phyloP scores from a whole-genome alignment of 2,113 vertebrate species.

The Macrotus californicus region DNA sequence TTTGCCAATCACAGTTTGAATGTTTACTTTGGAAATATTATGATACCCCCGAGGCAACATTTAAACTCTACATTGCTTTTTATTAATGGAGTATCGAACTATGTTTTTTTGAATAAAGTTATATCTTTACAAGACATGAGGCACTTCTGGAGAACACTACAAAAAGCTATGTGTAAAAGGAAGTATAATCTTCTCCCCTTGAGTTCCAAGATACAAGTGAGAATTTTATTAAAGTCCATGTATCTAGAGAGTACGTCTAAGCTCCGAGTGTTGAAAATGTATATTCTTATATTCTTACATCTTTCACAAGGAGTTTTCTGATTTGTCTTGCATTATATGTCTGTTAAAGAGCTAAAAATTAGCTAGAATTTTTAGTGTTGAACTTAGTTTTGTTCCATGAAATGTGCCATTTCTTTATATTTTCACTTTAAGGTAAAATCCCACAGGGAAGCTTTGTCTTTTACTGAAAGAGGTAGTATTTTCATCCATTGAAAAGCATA shows the following conservation, averaged over 20 bases:
- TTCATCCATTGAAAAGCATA: conserved; percentile 53
- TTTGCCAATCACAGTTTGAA: background rate
- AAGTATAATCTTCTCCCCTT: background rate
- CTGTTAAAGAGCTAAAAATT: background rate
- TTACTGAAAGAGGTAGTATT: conserved; percentile 70
- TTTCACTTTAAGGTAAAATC: conserved; percentile 31
- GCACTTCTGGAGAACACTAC: background rate
- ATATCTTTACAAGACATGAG: background rate
- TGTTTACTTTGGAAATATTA: conserved; percentile 26
- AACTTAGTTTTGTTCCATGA: background rate
- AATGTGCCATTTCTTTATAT: background rate
- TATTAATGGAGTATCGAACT: background rate
- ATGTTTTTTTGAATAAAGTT: background rate
- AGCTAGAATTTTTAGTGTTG: background rate
- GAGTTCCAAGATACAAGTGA: background rate
- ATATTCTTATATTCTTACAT: background rate
- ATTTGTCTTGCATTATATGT: background rate
- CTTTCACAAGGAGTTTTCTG: background rate
- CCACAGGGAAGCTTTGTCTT: background rate
- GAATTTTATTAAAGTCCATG: background rate
- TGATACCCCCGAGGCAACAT: background rate
- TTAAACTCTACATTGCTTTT: background rate
- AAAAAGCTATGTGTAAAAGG: background rate
- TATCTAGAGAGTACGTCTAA: background rate
- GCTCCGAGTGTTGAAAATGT: background rate